Percentiles rank a stretch among this genome's conserved stretches.
Evolutionary conservation across 1,140 invertebrate genomes (phyloP).

Genomic region (Diachasmimorpha longicaudata): DNA sequence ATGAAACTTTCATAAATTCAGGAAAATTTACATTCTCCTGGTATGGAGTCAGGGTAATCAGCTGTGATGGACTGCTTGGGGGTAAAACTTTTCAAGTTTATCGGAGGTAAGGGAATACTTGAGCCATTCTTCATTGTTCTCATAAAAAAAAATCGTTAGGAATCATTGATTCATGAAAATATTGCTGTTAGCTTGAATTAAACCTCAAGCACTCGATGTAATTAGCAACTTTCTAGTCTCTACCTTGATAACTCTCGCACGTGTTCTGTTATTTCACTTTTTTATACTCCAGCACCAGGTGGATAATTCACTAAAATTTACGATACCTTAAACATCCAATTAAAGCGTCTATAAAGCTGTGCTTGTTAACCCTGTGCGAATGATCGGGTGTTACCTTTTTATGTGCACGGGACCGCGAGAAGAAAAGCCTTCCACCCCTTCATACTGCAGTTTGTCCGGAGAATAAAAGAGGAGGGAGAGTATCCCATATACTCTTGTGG

Average conservation of each 20-base stretch:
- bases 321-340: constrained; percentile 50
- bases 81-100: no score
- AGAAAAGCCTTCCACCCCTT: constrained; percentile 3
- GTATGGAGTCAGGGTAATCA: no score
- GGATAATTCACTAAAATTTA: constrained; percentile 35
- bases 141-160: no score
- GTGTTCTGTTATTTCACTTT: constrained; percentile 2
- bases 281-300: not conserved
- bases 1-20: no score
- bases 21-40: no score
- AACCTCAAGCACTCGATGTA: not conserved
- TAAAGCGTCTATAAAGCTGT: constrained; percentile 45
- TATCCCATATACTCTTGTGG: not conserved
- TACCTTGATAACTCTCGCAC: not conserved
- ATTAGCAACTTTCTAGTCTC: not conserved
- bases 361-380: constrained; percentile 39
- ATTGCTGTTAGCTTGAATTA: not conserved
- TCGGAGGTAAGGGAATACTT: no score
- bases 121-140: no score
- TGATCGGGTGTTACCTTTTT: constrained; percentile 40
- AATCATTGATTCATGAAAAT: no score
- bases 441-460: no score
- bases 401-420: constrained; percentile 13
- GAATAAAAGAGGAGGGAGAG: not conserved
- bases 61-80: no score